phyloP scores from a whole-genome alignment of 2,888 invertebrate genomes.

The Harpalus rufipes region DNA sequence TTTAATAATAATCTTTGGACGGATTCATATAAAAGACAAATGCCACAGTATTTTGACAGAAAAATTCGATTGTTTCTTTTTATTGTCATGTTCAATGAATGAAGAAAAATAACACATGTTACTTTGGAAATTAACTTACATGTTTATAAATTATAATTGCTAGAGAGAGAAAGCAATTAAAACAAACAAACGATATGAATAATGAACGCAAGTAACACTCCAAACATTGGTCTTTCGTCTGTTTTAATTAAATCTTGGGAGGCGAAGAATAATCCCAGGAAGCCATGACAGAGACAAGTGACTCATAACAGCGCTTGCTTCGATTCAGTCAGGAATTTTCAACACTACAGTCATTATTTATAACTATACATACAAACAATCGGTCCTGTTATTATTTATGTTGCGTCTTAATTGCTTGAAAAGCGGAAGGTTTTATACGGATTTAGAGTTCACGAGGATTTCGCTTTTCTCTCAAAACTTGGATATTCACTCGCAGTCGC shows the following conservation, averaged over 20 bases:
- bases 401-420: conserved; percentile 24
- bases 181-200: conserved; percentile 45
- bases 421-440: conserved; percentile 15
- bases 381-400: conserved; percentile 43
- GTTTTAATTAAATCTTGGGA: conserved; percentile 62
- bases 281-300: conserved; percentile 30
- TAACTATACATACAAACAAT: conserved; percentile 46
- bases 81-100: too few species aligned
- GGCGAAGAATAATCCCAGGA: conserved; percentile 50
- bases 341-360: conserved; percentile 50
- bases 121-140: not conserved
- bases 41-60: too few species aligned
- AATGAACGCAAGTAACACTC: conserved; percentile 54
- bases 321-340: conserved; percentile 28
- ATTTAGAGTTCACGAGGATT: not conserved
- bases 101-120: too few species aligned
- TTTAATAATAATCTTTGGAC: too few species aligned
- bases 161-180: conserved; percentile 24
- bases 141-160: conserved; percentile 5
- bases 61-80: too few species aligned
- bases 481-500: not conserved
- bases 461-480: not conserved
- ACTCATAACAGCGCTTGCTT: conserved; percentile 27
- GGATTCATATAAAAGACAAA: too few species aligned
- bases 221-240: conserved; percentile 56